Percentiles rank a stretch among this genome's conserved stretches.
phyloP scores from a whole-genome alignment of 2,797 vertebrate genomes.

The Smutsia gigantea region DNA sequence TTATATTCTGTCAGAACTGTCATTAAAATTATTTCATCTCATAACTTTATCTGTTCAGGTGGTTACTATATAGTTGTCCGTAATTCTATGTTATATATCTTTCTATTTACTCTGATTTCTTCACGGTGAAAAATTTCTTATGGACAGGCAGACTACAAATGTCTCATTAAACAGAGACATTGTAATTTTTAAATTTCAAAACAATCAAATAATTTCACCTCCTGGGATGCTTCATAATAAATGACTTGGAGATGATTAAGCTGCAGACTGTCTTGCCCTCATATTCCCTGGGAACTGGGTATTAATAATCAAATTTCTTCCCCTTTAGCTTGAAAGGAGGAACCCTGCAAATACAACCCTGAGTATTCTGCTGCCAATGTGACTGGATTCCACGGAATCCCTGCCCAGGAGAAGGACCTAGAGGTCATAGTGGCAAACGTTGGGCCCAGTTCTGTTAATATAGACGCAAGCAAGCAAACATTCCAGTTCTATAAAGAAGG shows the following conservation, averaged over 20 bases:
- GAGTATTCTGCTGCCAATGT: slow-evolving; percentile 90
- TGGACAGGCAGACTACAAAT: background rate
- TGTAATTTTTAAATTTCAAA: background rate
- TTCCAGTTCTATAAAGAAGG: slow-evolving; percentile 95
- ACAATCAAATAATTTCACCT: background rate
- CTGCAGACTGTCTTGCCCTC: background rate
- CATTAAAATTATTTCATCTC: background rate
- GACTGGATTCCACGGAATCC: slow-evolving; percentile 92
- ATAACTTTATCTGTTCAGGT: background rate
- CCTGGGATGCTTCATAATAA: background rate
- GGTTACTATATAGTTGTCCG: background rate
- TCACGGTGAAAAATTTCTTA: background rate
- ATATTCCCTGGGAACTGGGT: background rate
- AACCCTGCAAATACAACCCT: slow-evolving; percentile 90
- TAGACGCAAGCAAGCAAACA: slow-evolving; percentile 90
- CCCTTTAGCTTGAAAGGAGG: slow-evolving; percentile 87
- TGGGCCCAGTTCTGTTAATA: slow-evolving; percentile 94
- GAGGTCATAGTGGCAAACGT: slow-evolving; percentile 93
- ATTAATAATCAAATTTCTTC: background rate
- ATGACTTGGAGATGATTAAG: background rate
- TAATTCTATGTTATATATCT: too few relatives aligned
- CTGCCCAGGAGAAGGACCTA: slow-evolving; percentile 89
- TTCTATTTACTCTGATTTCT: background rate
- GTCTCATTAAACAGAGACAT: background rate
- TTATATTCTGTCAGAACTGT: background rate